Evolutionary conservation across 1,140 invertebrate species (phyloP), one percentile per base, ranked within the genome.

Genomic region (Trachelipus rathkii): DNA sequence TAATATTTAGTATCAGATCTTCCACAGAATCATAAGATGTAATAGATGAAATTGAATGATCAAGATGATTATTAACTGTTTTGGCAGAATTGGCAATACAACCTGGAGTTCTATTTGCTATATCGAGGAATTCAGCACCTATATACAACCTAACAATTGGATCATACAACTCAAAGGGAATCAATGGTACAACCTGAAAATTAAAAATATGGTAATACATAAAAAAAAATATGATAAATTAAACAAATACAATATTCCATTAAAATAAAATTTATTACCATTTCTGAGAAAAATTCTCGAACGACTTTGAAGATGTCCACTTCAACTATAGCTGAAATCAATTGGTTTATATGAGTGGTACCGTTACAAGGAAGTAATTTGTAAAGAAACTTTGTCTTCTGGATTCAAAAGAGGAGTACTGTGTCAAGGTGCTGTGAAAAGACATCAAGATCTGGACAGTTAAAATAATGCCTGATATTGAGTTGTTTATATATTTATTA

Each of bases 271-370:
- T 73, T 70, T 46, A n/a, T n/a, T n/a, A 82, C 82, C 72, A 86
- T 77, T 45, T 84, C 84, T 21, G 84, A 82, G 82, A 88, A 88
- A 79, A 87, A 87, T 77, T 88, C 87, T 72, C 84, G 84, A 60
- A 88, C 84, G 66, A 87, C 85, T 67, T 84, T 84, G 82, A 87
- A 88, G 11, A 88, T 86, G 82, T 88, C 87, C 73, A 83, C 84
- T 78, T 88, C 86, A 82, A 87, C 87, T n/a, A n/a, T n/a, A n/a
- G n/a, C n/a, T n/a, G n/a, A n/a, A n/a, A n/a, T n/a, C n/a, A n/a
- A n/a, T n/a, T n/a, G n/a, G n/a, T n/a, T n/a, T n/a, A n/a, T n/a
- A n/a, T n/a, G n/a, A n/a, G n/a, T n/a, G n/a, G n/a, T n/a, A n/a
- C n/a, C n/a, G n/a, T n/a, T n/a, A n/a, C n/a, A n/a, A n/a, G n/a